Evolutionary conservation across 1,140 invertebrate genomes (phyloP).

Genomic region (Archivesica marissinica): DNA sequence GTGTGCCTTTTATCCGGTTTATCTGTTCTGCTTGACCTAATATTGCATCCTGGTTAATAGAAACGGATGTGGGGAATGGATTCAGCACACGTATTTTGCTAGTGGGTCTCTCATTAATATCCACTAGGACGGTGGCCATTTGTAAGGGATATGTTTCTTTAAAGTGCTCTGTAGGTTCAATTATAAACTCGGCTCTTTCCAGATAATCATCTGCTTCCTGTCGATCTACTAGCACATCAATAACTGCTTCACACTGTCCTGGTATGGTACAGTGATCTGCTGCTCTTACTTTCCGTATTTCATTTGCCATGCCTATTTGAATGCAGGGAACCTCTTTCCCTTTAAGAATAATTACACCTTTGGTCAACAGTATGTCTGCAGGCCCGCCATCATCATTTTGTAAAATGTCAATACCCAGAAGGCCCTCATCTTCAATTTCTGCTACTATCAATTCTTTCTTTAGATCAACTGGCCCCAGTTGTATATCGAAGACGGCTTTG

Average conservation of each 20-base stretch:
- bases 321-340: conserved; percentile 10
- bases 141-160: background rate
- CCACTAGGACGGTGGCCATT: background rate
- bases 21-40: no score
- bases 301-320: background rate
- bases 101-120: background rate
- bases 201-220: background rate
- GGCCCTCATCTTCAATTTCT: background rate
- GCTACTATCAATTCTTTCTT: background rate
- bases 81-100: background rate
- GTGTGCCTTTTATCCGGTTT: no score
- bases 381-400: background rate
- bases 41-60: no score
- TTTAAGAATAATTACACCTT: background rate
- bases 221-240: conserved; percentile 4
- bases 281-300: background rate
- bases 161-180: background rate
- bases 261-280: background rate
- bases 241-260: background rate
- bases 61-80: background rate
- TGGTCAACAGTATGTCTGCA: background rate
- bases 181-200: background rate
- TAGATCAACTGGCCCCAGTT: background rate
- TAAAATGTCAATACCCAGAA: background rate
- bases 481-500: background rate